These are phyloP conservation scores for Edolisoma coerulescens DNA, from an alignment of 2,113 vertebrate species.

Conservation along the genomic window DNA sequence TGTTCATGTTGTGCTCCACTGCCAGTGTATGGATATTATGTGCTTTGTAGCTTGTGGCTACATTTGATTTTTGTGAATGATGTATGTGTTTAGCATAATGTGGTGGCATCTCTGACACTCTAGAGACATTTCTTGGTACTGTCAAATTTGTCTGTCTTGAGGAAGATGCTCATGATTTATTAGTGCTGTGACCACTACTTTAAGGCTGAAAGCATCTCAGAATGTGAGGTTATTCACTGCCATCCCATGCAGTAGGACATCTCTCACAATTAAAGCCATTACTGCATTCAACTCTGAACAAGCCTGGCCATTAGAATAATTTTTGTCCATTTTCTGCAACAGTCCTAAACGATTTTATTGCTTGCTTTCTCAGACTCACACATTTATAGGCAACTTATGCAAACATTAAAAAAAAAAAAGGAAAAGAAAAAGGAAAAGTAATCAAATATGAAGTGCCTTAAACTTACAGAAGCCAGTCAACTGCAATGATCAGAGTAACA, in stretches of 20 bases:
- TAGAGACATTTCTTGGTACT: background rate
- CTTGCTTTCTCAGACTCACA: background rate
- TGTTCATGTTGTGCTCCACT: background rate
- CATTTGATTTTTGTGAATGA: background rate
- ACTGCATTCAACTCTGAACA: background rate
- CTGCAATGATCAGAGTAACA: slow-evolving; percentile 94
- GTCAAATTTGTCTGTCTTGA: background rate
- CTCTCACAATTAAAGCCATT: background rate
- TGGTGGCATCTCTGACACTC: background rate
- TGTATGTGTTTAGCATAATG: background rate
- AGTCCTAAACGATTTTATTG: background rate
- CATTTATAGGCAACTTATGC: background rate
- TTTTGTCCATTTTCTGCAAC: background rate
- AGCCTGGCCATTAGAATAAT: background rate
- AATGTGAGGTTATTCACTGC: background rate
- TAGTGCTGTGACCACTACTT: background rate
- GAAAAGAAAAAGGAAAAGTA: background rate
- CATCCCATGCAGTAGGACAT: background rate
- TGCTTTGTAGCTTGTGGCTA: background rate
- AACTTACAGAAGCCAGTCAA: slow-evolving; percentile 99
- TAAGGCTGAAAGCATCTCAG: background rate
- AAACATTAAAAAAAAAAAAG: background rate
- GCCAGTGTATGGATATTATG: background rate
- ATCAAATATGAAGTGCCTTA: background rate
- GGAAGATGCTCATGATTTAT: background rate